Evolutionary conservation across 2,113 vertebrate genomes (phyloP).

Genomic region (Macquaria australasica): DNA sequence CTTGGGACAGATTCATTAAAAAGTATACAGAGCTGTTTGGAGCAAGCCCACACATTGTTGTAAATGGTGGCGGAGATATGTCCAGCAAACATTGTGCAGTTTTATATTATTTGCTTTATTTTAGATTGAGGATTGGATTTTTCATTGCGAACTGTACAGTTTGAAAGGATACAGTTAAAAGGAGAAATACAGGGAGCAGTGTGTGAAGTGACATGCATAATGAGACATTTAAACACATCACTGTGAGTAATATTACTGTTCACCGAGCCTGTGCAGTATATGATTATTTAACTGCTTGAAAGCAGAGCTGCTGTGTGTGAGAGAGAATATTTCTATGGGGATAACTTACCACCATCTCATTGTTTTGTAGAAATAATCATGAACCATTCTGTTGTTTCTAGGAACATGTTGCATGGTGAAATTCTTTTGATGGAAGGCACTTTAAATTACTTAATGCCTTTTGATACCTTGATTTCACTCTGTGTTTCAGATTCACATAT

Average conservation of each 20-base stretch:
- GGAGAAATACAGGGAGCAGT: neutral
- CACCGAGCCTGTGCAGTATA: neutral
- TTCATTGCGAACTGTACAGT: neutral
- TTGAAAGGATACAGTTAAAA: neutral
- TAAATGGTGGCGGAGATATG: neutral
- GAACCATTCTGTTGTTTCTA: neutral
- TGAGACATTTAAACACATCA: neutral
- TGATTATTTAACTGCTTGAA: constrained; percentile 16
- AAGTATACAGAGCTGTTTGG: neutral
- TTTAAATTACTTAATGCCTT: neutral
- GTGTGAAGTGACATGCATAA: neutral
- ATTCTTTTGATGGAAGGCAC: neutral
- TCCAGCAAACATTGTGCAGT: neutral
- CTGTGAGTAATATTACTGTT: neutral
- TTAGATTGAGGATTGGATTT: neutral
- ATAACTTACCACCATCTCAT: neutral
- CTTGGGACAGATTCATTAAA: constrained; percentile 8
- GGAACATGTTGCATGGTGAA: neutral
- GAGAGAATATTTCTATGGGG: neutral
- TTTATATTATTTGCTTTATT: constrained; percentile 3
- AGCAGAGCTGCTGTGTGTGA: constrained; percentile 7
- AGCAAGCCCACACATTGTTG: neutral
- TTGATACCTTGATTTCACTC: neutral
- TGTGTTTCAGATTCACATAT: neutral
- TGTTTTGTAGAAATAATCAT: neutral